phyloP scores from a whole-genome alignment of 2,888 invertebrate species.

The Choreutis nemorana region DNA sequence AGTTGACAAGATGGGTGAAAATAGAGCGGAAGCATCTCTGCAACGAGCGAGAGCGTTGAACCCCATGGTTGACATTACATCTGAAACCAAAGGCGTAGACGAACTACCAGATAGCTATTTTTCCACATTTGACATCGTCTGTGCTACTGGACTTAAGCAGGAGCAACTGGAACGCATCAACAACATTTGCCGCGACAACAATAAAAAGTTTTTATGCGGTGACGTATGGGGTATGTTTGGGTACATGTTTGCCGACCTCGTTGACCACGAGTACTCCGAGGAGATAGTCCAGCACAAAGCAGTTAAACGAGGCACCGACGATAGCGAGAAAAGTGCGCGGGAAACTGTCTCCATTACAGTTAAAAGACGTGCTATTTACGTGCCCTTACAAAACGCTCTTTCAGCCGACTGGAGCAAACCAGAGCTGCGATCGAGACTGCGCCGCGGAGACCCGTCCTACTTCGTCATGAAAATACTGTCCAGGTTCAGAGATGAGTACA shows the following conservation, averaged over 20 bases:
- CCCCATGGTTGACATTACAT: constrained; percentile 87
- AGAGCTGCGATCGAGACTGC: constrained; percentile 67
- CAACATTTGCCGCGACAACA: constrained; percentile 74
- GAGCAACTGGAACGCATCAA: constrained; percentile 79
- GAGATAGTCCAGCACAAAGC: constrained; percentile 56
- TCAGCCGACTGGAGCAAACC: constrained; percentile 71
- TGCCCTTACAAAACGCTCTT: constrained; percentile 72
- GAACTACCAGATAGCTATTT: constrained; percentile 78
- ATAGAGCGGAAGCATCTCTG: constrained; percentile 87
- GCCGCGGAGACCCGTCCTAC: constrained; percentile 76
- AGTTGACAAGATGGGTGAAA: constrained; percentile 75
- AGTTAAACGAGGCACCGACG: constrained; percentile 64
- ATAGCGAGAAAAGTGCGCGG: constrained; percentile 55
- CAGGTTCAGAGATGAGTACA: constrained; percentile 76
- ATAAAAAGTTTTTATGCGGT: constrained; percentile 86
- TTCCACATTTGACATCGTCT: constrained; percentile 81
- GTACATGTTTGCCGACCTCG: constrained; percentile 89
- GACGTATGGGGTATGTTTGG: constrained; percentile 96
- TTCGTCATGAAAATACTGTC: constrained; percentile 77
- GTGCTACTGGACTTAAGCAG: constrained; percentile 78
- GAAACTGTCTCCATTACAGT: constrained; percentile 68
- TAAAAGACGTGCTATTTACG: constrained; percentile 71
- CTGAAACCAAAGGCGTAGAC: constrained; percentile 70
- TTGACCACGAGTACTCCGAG: constrained; percentile 73
- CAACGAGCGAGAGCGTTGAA: constrained; percentile 85